Conservation (phyloP, 2,888 invertebrate species). For the Athrips mouffetella region DNA sequence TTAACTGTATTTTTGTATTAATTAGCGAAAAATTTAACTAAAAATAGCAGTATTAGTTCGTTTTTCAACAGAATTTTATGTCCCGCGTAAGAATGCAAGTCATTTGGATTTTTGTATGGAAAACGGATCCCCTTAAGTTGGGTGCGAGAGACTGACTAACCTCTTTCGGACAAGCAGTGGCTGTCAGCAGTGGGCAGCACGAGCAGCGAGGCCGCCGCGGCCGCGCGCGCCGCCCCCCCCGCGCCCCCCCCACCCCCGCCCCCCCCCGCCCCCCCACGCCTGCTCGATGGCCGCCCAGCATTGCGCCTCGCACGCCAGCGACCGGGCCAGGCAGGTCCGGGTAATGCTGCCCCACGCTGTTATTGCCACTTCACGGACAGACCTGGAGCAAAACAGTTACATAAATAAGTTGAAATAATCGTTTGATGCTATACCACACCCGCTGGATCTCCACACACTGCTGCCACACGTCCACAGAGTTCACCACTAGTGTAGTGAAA, state of each 20-base stretch:
- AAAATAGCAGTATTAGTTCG: too few relatives aligned
- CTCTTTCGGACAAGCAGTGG: conserved; percentile 53
- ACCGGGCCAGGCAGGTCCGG: conserved; percentile 44
- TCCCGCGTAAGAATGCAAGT: too few relatives aligned
- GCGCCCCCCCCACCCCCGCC: conserved; percentile 25
- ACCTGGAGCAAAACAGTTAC: conserved; percentile 29
- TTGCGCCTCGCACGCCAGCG: conserved; percentile 35
- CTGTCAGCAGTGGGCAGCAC: conserved; percentile 55
- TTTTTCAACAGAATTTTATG: too few relatives aligned
- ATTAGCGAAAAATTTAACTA: too few relatives aligned
- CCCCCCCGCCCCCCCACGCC: conserved; percentile 25
- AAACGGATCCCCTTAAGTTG: too few relatives aligned
- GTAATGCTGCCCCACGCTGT: conserved; percentile 59
- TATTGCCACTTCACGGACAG: conserved; percentile 61
- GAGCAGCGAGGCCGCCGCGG: conserved; percentile 55
- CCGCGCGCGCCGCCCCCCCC: conserved; percentile 43
- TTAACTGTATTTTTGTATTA: too few relatives aligned
- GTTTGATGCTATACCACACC: too few relatives aligned
- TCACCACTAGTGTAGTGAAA: conserved; percentile 52
- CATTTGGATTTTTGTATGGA: too few relatives aligned
- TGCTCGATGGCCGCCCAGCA: conserved; percentile 54
- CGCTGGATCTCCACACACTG: conserved; percentile 50
- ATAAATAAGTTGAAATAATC: background rate
- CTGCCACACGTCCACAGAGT: conserved; percentile 43
- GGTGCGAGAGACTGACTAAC: conserved; percentile 38